These are phyloP conservation scores for Nysson spinosus DNA, from an alignment of 2,888 invertebrate species.

Conservation along the genomic window DNA sequence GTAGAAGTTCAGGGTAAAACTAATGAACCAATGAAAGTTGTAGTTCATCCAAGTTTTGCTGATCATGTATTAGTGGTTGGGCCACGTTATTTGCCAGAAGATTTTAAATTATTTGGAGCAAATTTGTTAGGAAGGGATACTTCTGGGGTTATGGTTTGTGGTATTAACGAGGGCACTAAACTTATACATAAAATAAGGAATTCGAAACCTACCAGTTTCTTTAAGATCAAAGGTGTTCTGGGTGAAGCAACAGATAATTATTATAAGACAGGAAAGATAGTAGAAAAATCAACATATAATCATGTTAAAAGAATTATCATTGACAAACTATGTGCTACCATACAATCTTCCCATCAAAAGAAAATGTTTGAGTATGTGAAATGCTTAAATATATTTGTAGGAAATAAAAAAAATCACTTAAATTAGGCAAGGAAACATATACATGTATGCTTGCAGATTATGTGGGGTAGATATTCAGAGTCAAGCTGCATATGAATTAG, in stretches of 20 bases:
- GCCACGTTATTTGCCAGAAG: constrained; percentile 84
- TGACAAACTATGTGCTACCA: constrained; percentile 86
- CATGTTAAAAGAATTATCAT: constrained; percentile 85
- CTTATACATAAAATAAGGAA: constrained; percentile 80
- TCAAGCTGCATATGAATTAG: constrained; percentile 93
- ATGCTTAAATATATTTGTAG: constrained; percentile 6
- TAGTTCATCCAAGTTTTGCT: constrained; percentile 83
- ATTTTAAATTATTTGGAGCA: constrained; percentile 82
- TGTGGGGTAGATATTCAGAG: constrained; percentile 90
- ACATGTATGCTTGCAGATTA: constrained; percentile 77
- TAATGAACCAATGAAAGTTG: constrained; percentile 80
- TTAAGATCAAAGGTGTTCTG: constrained; percentile 86
- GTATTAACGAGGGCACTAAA: constrained; percentile 84
- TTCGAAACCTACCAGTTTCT: constrained; percentile 84
- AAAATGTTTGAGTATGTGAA: constrained; percentile 88
- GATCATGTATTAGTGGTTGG: constrained; percentile 88
- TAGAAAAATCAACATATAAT: constrained; percentile 84
- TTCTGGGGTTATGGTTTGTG: constrained; percentile 88
- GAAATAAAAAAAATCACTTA: background rate
- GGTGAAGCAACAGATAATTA: constrained; percentile 88
- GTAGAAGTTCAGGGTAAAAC: constrained; percentile 84
- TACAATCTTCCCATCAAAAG: constrained; percentile 92
- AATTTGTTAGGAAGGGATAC: constrained; percentile 82
- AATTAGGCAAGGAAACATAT: too few relatives aligned
- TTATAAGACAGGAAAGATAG: constrained; percentile 84